These are phyloP conservation scores for Alexandromys fortis DNA, from an alignment of 2,113 vertebrate genomes.

Conservation along the genomic window DNA sequence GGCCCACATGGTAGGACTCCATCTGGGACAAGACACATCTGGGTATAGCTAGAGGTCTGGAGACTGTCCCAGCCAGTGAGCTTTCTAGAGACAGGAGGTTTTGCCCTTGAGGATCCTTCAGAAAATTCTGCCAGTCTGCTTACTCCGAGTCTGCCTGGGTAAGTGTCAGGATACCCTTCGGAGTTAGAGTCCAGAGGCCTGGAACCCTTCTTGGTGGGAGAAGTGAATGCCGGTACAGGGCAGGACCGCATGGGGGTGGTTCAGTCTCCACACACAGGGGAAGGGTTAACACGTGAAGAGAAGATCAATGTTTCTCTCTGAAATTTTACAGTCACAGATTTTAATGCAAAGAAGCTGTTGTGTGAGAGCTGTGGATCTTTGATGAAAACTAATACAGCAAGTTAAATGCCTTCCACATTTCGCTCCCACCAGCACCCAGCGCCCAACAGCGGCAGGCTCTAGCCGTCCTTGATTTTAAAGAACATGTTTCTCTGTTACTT, in stretches of 20 bases:
- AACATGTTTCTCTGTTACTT: not conserved
- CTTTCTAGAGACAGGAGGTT: fast-evolving
- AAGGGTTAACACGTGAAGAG: not conserved
- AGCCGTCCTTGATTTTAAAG: not conserved
- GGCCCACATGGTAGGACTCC: fast-evolving
- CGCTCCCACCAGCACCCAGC: fast-evolving
- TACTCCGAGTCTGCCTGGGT: not conserved
- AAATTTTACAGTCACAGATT: slow-evolving; percentile 51
- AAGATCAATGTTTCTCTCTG: slow-evolving; percentile 46
- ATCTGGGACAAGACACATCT: fast-evolving
- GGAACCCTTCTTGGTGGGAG: fast-evolving
- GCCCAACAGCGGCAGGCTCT: not conserved
- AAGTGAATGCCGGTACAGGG: not conserved
- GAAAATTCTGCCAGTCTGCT: not conserved
- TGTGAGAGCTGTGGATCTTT: slow-evolving; percentile 27
- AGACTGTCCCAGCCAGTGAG: fast-evolving
- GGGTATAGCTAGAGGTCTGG: fast-evolving
- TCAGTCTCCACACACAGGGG: not conserved
- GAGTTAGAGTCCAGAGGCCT: fast-evolving
- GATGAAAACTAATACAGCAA: slow-evolving; percentile 49
- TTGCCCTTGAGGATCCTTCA: not conserved
- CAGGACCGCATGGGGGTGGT: not conserved
- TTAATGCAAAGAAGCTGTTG: slow-evolving; percentile 61
- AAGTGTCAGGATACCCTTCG: fast-evolving
- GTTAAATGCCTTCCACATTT: slow-evolving; percentile 52